Percentiles rank a stretch among this genome's conserved stretches.
These are phyloP conservation scores for Sebastes glaucus DNA, from an alignment of 2,797 vertebrate species.

Conservation along the genomic window DNA sequence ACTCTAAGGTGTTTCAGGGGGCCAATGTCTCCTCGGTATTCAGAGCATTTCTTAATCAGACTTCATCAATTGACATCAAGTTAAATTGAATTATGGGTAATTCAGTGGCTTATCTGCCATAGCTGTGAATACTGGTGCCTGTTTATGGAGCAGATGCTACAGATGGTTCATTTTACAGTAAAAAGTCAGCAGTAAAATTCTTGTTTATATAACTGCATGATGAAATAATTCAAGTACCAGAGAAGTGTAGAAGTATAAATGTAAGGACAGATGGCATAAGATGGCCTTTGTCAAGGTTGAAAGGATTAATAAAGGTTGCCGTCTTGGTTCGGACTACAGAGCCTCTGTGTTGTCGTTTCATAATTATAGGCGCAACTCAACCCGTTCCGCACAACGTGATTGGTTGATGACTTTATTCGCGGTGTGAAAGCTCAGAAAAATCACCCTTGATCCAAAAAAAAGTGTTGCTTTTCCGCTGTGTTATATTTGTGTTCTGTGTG, in stretches of 20 bases:
- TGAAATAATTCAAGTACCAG: not conserved
- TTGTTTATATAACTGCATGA: not conserved
- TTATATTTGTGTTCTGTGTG: too few species aligned
- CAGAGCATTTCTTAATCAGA: not conserved
- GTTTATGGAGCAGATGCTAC: not conserved
- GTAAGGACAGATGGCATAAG: not conserved
- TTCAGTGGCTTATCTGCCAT: not conserved
- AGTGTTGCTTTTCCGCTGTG: too few species aligned
- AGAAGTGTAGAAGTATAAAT: not conserved
- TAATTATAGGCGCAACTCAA: too few species aligned
- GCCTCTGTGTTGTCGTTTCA: too few species aligned
- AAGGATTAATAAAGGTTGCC: too few species aligned
- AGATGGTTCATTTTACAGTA: not conserved
- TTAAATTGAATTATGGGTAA: not conserved
- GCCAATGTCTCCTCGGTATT: not conserved
- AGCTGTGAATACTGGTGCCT: not conserved
- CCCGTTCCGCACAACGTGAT: too few species aligned
- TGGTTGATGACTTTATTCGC: too few species aligned
- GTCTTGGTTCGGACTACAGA: too few species aligned
- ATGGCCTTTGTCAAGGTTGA: too few species aligned
- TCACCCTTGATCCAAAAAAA: too few species aligned
- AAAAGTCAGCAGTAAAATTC: not conserved
- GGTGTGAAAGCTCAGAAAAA: too few species aligned
- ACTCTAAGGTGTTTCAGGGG: not conserved
- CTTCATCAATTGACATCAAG: not conserved